Evolutionary conservation across 2,888 invertebrate genomes (phyloP).

Genomic region (Cyclophora albipunctata): DNA sequence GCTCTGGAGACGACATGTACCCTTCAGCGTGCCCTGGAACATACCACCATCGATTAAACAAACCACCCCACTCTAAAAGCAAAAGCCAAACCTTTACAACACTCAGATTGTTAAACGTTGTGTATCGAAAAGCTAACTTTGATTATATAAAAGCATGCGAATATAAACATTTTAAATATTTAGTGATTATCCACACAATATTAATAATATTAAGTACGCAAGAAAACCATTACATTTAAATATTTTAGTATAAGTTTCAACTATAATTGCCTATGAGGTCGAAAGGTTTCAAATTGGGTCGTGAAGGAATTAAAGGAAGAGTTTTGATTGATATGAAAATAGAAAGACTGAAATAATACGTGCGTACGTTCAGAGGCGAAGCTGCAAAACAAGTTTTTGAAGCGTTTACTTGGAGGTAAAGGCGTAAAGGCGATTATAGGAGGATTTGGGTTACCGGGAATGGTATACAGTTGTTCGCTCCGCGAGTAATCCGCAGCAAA

Average conservation of each 20-base stretch:
- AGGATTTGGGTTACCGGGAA: constrained; percentile 53
- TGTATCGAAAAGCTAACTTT: background rate
- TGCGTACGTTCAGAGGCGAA: constrained; percentile 20
- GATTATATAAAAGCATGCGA: constrained; percentile 21
- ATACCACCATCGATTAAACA: too few species aligned
- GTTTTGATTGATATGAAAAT: too few species aligned
- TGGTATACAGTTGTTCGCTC: constrained; percentile 60
- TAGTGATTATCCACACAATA: too few species aligned
- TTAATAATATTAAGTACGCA: too few species aligned
- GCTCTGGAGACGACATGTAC: constrained; percentile 92
- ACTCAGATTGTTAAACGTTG: background rate
- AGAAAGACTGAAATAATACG: constrained; percentile 14
- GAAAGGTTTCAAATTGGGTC: constrained; percentile 2
- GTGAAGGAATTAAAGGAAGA: too few species aligned
- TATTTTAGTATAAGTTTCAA: constrained; percentile 1
- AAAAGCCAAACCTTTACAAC: constrained; percentile 1
- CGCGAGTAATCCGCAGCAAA: constrained; percentile 50
- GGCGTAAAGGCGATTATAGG: constrained; percentile 13
- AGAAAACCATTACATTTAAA: too few species aligned
- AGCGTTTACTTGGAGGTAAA: constrained; percentile 32
- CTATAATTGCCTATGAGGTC: background rate
- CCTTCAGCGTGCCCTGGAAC: constrained; percentile 69
- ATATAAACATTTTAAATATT: constrained; percentile 8
- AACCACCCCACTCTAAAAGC: too few species aligned
- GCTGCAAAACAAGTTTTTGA: constrained; percentile 37